These are phyloP conservation scores for Eledone cirrhosa DNA, from an alignment of 2,888 invertebrate species.

Conservation along the genomic window DNA sequence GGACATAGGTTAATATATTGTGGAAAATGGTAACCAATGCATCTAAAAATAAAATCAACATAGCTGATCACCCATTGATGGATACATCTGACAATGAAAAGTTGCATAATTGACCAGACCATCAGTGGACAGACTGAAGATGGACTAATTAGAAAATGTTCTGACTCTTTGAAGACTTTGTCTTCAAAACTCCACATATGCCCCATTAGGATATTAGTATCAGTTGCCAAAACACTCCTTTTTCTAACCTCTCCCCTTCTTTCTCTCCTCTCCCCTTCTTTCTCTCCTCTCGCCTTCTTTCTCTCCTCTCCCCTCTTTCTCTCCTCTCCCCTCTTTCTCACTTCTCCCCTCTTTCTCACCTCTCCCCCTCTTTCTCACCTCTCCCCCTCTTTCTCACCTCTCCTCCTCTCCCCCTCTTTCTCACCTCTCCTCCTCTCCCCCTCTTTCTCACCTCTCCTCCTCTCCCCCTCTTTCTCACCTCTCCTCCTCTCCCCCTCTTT, in stretches of 20 bases:
- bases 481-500: neutral
- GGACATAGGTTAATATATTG: no score
- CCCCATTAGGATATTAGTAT: no score
- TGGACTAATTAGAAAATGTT: no score
- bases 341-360: neutral
- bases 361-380: neutral
- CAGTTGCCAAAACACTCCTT: neutral
- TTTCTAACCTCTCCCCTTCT: neutral
- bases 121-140: no score
- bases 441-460: neutral
- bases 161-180: no score
- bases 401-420: neutral
- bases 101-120: no score
- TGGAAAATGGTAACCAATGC: no score
- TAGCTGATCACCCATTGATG: no score
- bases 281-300: neutral
- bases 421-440: neutral
- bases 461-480: neutral
- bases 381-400: neutral
- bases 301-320: neutral
- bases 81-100: no score
- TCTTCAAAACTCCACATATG: no score
- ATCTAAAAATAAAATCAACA: no score
- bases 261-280: neutral
- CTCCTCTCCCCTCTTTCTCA: neutral